These are phyloP conservation scores for Cenopis cana DNA, from an alignment of 2,888 invertebrate genomes.

Conservation along the genomic window DNA sequence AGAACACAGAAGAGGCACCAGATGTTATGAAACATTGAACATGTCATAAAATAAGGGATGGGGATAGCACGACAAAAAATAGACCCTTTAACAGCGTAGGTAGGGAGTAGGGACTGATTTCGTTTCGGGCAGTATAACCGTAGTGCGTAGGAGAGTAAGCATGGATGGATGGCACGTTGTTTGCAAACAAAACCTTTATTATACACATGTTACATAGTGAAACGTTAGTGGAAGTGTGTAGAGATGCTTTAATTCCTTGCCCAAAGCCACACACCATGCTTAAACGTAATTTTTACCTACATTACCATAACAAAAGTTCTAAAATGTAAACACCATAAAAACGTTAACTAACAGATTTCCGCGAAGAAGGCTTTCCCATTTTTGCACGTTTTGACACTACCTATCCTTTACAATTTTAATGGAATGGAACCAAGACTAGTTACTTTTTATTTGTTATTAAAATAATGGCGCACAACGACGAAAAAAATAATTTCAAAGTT, in stretches of 20 bases:
- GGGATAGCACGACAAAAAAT: slow-evolving; percentile 19
- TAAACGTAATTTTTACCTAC: slow-evolving; percentile 52
- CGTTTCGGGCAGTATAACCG: too few species aligned
- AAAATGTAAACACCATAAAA: slow-evolving; percentile 35
- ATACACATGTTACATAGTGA: not conserved
- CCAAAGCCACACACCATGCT: slow-evolving; percentile 48
- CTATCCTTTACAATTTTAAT: slow-evolving; percentile 4
- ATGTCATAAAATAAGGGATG: not conserved
- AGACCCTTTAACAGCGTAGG: slow-evolving; percentile 1
- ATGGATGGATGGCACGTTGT: slow-evolving; percentile 19
- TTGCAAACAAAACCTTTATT: not conserved
- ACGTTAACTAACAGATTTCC: slow-evolving; percentile 62
- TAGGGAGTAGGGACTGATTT: too few species aligned
- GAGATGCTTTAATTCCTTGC: not conserved
- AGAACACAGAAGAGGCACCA: not conserved
- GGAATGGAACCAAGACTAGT: not conserved
- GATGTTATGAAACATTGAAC: slow-evolving; percentile 5
- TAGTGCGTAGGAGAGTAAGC: not conserved
- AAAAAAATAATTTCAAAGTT: not conserved
- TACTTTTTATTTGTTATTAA: not conserved
- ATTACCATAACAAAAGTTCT: slow-evolving; percentile 46
- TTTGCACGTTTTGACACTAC: slow-evolving; percentile 3
- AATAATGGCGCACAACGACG: not conserved
- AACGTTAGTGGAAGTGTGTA: slow-evolving; percentile 12
- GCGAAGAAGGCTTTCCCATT: slow-evolving; percentile 66